Conservation (phyloP, 2,113 vertebrate species). For the Plestiodon gilberti region DNA sequence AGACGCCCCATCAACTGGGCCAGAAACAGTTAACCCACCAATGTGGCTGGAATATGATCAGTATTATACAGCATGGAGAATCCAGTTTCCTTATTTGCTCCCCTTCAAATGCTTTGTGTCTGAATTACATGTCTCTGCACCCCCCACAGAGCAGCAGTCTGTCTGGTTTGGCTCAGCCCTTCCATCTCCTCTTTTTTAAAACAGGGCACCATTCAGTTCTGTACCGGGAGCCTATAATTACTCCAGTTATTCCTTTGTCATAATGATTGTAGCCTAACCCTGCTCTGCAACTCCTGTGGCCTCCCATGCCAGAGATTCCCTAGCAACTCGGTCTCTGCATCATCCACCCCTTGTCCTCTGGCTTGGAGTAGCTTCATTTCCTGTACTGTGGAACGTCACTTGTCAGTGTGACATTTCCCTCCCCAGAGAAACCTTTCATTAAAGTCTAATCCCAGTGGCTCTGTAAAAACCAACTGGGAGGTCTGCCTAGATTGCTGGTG, state of each 20-base stretch:
- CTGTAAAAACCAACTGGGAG: neutral
- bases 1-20: too few relatives aligned
- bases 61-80: too few relatives aligned
- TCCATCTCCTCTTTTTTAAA: neutral
- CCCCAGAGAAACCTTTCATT: neutral
- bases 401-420: neutral
- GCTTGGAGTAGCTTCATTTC: too few relatives aligned
- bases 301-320: neutral
- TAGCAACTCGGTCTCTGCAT: neutral
- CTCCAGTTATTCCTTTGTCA: neutral
- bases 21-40: too few relatives aligned
- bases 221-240: neutral
- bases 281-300: neutral
- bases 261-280: neutral
- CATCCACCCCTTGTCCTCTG: neutral
- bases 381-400: neutral
- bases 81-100: too few relatives aligned
- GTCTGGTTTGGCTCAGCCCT: neutral
- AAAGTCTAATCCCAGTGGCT: neutral
- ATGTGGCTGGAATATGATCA: too few relatives aligned
- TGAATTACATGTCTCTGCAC: neutral
- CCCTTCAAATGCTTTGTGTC: neutral
- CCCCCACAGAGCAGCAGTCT: neutral
- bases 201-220: neutral
- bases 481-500: neutral